These are phyloP conservation scores for Theropithecus gelada DNA, from an alignment of 2,113 vertebrate species.

Conservation along the genomic window DNA sequence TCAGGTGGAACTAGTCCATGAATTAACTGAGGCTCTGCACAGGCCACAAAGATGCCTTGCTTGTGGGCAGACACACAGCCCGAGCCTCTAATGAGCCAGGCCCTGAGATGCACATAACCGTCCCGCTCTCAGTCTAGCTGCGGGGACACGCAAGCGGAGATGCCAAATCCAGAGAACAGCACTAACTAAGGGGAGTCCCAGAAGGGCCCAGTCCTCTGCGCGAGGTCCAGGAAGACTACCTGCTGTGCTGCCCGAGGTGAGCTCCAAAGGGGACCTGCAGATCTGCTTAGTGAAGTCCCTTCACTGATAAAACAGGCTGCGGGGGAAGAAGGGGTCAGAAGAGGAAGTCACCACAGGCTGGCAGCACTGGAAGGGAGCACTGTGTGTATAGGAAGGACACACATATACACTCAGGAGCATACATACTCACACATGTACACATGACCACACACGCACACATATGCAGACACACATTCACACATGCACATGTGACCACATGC, in stretches of 20 bases:
- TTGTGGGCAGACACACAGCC: neutral
- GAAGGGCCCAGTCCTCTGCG: neutral
- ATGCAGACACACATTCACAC: neutral
- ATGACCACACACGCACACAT: rapidly evolving
- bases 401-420: neutral
- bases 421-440: neutral
- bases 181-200: neutral
- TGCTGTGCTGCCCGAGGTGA: rapidly evolving
- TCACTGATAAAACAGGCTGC: neutral
- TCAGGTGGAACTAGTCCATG: rapidly evolving
- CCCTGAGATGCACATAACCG: neutral
- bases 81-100: neutral
- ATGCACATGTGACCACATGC: neutral
- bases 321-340: neutral
- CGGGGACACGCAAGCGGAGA: neutral
- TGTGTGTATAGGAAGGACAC: neutral
- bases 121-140: rapidly evolving
- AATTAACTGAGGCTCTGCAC: neutral
- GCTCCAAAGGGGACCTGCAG: too few species aligned
- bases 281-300: neutral
- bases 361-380: too few species aligned
- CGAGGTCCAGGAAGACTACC: neutral
- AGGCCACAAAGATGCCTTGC: neutral
- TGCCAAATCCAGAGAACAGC: neutral
- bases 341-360: neutral